phyloP scores from a whole-genome alignment of 2,888 invertebrate species.

The Meteorus colon region DNA sequence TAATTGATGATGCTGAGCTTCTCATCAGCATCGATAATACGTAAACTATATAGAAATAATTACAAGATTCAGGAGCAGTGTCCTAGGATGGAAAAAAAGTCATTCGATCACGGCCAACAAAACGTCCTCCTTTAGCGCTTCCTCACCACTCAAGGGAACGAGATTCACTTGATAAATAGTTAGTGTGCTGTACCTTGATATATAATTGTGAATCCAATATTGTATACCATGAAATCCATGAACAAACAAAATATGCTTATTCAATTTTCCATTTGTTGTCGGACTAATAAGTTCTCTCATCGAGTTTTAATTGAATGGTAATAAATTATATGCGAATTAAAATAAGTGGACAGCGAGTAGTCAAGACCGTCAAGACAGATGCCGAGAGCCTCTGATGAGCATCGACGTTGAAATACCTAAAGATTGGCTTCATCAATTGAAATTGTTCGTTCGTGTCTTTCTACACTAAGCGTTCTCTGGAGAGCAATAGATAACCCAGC shows the following conservation, averaged over 20 bases:
- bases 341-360: conserved; percentile 8
- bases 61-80: neutral
- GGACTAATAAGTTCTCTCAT: neutral
- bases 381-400: conserved; percentile 27
- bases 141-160: neutral
- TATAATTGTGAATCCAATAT: neutral
- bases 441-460: neutral
- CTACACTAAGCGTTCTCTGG: neutral
- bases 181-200: neutral
- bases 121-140: neutral
- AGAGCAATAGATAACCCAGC: no score
- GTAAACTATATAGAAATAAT: neutral
- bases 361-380: conserved; percentile 29
- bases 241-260: neutral
- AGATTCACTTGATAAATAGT: conserved; percentile 20
- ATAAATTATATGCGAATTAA: conserved; percentile 12
- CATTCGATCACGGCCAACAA: conserved; percentile 11
- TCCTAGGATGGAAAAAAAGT: neutral
- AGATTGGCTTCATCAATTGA: conserved; percentile 12
- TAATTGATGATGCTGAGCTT: neutral
- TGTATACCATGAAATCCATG: conserved; percentile 1
- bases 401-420: neutral
- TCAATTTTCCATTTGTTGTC: neutral
- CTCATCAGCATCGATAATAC: neutral
- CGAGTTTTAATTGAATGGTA: neutral